Evolutionary conservation across 2,113 vertebrate species (phyloP), one percentile per base, ranked within the genome.

Genomic region (Lamprotornis superbus): DNA sequence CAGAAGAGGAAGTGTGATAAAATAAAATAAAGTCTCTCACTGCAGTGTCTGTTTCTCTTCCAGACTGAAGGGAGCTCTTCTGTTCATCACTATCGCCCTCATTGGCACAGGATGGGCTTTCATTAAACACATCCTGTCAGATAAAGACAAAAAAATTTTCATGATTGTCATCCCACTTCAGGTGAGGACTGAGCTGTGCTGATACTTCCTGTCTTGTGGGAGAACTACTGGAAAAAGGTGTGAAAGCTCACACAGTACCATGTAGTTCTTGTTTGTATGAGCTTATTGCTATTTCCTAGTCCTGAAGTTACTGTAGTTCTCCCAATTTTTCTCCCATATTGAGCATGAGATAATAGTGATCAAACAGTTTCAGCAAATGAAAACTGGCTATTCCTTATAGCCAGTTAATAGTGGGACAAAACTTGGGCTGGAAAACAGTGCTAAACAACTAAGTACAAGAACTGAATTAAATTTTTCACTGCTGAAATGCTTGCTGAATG

Each of bases 81-180:
- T 99, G 31, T 99, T 99, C 97, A 99, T 99, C 97, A 99, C 98
- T 74, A 98, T 98, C 0, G 98, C 98, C 5, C 98, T 99, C 81
- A 98, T 99, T 18, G 98, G 99, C 69, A 99, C 98, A 2, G 99
- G 98, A 97, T 99, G 98, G 98, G 98, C 98, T 28, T 99, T 99
- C 92, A 98, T 99, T 50, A 99, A 99, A 85, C 98, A 99, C 96
- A 99, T 99, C 94, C 98, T 99, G 31, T 99, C 98, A 4, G 98
- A 98, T 79, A 99, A 99, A 92, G 98, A 99, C 97, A 99, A 99
- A 92, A 99, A 98, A 96, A 98, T 99, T 76, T 99, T 99, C 96
- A 98, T 99, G 98, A 98, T 99, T 14, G 98, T 99, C 90, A 99
- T 99, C 90, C 98, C 98, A 0, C 98, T 99, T 37, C 99, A 99